These are phyloP conservation scores for Ophion ellenae DNA, from an alignment of 2,888 invertebrate genomes.

Conservation along the genomic window DNA sequence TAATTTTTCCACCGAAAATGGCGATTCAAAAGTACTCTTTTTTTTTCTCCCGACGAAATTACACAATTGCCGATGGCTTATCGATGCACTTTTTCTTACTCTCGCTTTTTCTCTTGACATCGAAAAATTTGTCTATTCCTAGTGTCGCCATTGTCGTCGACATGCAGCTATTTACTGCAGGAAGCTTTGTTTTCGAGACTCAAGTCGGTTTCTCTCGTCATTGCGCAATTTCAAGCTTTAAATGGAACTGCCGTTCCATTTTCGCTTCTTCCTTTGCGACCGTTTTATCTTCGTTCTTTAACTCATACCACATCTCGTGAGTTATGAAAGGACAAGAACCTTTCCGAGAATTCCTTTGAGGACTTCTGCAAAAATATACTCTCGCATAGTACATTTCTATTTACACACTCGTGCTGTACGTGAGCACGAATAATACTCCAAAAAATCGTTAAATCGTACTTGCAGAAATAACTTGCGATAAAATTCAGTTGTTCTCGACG, in stretches of 20 bases:
- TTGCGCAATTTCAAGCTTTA: not conserved
- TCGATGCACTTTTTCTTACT: constrained; percentile 34
- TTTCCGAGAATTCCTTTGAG: constrained; percentile 50
- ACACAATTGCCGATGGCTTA: constrained; percentile 12
- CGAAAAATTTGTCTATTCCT: not conserved
- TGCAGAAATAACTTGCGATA: constrained; percentile 29
- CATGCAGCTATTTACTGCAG: not conserved
- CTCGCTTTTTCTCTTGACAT: constrained; percentile 14
- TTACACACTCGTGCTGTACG: constrained; percentile 23
- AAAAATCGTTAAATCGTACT: constrained; percentile 28
- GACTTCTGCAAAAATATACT: constrained; percentile 19
- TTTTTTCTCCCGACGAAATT: not conserved
- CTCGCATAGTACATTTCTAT: constrained; percentile 39
- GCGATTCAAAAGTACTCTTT: not conserved
- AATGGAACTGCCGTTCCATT: constrained; percentile 10
- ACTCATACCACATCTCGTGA: constrained; percentile 13
- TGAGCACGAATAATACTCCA: constrained; percentile 47
- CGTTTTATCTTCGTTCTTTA: constrained; percentile 20
- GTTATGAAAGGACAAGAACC: constrained; percentile 33
- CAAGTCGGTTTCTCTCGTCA: not conserved
- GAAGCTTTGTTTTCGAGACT: constrained; percentile 4
- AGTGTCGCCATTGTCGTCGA: not conserved
- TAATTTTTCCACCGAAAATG: not conserved
- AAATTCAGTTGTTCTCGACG: constrained; percentile 29
- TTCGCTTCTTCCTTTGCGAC: constrained; percentile 12